phyloP scores from a whole-genome alignment of 1,140 invertebrate genomes.

The Trichoplusia ni region DNA sequence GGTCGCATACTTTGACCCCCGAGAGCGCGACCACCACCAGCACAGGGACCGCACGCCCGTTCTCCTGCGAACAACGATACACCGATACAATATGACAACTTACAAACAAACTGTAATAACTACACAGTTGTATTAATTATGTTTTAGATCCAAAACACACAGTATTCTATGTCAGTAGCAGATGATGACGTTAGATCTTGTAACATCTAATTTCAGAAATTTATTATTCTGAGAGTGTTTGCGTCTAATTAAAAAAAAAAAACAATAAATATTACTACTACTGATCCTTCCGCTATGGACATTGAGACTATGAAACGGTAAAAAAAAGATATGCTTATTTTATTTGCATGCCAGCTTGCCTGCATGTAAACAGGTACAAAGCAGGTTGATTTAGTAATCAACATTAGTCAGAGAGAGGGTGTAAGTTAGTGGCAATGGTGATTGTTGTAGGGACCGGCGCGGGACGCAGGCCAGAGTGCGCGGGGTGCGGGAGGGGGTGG shows the following conservation, averaged over 20 bases:
- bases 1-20: conserved; percentile 92
- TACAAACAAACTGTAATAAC: too few species aligned
- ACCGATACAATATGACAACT: too few species aligned
- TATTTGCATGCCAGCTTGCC: neutral
- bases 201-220: too few species aligned
- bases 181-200: too few species aligned
- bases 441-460: neutral
- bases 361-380: neutral
- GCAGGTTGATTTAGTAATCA: conserved; percentile 19
- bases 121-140: too few species aligned
- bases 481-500: neutral
- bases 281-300: too few species aligned
- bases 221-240: too few species aligned
- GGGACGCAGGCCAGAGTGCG: neutral
- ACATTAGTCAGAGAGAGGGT: conserved; percentile 10
- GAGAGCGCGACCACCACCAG: conserved; percentile 88
- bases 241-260: too few species aligned
- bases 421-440: conserved; percentile 7
- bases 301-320: too few species aligned
- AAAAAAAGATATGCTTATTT: neutral
- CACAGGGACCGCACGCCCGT: conserved; percentile 85
- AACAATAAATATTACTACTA: too few species aligned
- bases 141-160: too few species aligned
- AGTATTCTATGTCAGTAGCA: too few species aligned
- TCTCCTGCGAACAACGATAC: conserved; percentile 76